Conservation (phyloP, 2,888 invertebrate species). For the Psylliodes chrysocephalus region DNA sequence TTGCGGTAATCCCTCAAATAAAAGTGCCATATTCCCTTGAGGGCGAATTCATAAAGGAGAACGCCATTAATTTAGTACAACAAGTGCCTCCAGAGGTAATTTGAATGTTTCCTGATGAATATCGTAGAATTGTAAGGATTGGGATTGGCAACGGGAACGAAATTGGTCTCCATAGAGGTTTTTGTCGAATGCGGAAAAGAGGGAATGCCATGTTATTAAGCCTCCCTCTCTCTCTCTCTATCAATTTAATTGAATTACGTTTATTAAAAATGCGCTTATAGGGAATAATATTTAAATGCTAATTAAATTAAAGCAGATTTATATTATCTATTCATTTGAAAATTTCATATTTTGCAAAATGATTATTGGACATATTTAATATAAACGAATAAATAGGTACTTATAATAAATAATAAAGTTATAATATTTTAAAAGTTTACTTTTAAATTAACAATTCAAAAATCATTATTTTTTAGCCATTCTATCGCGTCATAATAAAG, state of each 20-base stretch:
- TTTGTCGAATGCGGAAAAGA: constrained; percentile 6
- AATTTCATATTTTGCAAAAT: no score
- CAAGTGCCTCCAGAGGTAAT: constrained; percentile 28
- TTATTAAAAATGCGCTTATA: neutral
- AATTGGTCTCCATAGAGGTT: constrained; percentile 16
- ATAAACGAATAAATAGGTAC: no score
- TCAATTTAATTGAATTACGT: constrained; percentile 11
- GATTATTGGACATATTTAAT: no score
- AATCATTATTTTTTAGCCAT: no score
- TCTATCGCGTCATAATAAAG: no score
- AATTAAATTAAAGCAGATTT: no score
- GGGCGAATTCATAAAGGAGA: constrained; percentile 19
- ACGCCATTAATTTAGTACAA: constrained; percentile 23
- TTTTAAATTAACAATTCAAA: no score
- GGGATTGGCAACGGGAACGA: neutral
- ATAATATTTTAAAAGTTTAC: no score
- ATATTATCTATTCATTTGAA: no score
- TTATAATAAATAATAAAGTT: no score
- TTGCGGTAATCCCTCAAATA: constrained; percentile 27
- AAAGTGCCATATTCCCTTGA: constrained; percentile 25
- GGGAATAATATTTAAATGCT: no score
- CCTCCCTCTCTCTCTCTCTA: neutral
- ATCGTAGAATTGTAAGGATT: constrained; percentile 9
- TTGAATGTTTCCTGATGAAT: constrained; percentile 28
- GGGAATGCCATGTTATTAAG: neutral